phyloP scores from a whole-genome alignment of 2,888 invertebrate species.

The Eilema griseolum region DNA sequence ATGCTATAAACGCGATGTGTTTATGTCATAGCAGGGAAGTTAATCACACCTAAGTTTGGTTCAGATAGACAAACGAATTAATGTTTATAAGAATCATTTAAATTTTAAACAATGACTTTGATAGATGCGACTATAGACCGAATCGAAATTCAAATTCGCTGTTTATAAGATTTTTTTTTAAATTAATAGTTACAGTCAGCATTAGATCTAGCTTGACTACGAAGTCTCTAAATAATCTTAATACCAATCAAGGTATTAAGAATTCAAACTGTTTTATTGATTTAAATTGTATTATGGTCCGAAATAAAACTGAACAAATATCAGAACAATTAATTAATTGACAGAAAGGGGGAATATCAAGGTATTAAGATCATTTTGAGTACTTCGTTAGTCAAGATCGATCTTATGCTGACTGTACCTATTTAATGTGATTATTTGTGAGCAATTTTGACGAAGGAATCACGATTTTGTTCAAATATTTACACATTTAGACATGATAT shows the following conservation, averaged over 20 bases:
- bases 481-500: conserved; percentile 10
- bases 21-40: conserved; percentile 11
- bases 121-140: background rate
- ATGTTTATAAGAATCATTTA: background rate
- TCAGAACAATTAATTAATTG: too few species aligned
- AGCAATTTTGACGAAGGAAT: conserved; percentile 15
- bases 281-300: too few species aligned
- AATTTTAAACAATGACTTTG: background rate
- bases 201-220: too few species aligned
- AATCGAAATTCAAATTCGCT: background rate
- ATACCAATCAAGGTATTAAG: too few species aligned
- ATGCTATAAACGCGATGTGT: conserved; percentile 16
- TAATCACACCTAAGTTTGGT: background rate
- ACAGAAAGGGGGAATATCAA: too few species aligned
- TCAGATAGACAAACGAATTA: background rate
- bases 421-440: background rate
- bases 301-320: too few species aligned
- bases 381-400: too few species aligned
- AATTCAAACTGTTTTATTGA: too few species aligned
- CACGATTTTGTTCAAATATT: conserved; percentile 21
- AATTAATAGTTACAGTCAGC: background rate
- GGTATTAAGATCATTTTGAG: too few species aligned
- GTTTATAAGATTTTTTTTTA: background rate
- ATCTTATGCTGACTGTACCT: too few species aligned
- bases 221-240: too few species aligned